Evolutionary conservation across 2,888 invertebrate species (phyloP).

Genomic region (Allacma fusca): DNA sequence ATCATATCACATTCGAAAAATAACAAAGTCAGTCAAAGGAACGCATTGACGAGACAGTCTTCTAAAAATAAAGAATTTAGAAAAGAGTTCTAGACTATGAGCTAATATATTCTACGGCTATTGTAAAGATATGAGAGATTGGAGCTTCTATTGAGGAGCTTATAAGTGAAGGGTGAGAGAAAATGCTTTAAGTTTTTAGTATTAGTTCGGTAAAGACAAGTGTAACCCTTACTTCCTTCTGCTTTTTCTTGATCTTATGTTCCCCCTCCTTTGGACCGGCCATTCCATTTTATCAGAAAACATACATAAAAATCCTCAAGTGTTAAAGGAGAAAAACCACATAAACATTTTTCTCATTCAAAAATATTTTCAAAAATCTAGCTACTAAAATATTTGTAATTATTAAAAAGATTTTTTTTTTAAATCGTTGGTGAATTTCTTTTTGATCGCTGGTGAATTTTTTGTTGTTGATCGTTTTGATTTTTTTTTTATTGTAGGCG

Average conservation of each 20-base stretch:
- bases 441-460: too few relatives aligned
- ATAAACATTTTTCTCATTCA: neutral
- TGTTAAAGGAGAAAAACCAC: conserved; percentile 15
- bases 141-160: neutral
- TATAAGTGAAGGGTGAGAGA: conserved; percentile 7
- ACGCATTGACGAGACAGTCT: conserved; percentile 9
- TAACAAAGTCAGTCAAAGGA: neutral
- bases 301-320: conserved; percentile 28
- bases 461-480: too few relatives aligned
- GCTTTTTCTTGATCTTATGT: conserved; percentile 50
- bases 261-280: conserved; percentile 42
- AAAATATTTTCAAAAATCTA: conserved; percentile 2
- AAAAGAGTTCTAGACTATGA: neutral
- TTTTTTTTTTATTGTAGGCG: too few relatives aligned
- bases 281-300: conserved; percentile 31
- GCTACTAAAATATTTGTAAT: conserved; percentile 11
- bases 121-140: conserved; percentile 13
- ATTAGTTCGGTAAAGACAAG: conserved; percentile 31
- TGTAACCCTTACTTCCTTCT: conserved; percentile 53
- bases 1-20: neutral
- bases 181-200: neutral
- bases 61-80: neutral
- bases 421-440: too few relatives aligned
- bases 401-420: neutral
- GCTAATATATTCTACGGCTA: conserved; percentile 1